These are phyloP conservation scores for Trididemnum clinides DNA, from an alignment of 23 tunicate species.

Conservation along the genomic window DNA sequence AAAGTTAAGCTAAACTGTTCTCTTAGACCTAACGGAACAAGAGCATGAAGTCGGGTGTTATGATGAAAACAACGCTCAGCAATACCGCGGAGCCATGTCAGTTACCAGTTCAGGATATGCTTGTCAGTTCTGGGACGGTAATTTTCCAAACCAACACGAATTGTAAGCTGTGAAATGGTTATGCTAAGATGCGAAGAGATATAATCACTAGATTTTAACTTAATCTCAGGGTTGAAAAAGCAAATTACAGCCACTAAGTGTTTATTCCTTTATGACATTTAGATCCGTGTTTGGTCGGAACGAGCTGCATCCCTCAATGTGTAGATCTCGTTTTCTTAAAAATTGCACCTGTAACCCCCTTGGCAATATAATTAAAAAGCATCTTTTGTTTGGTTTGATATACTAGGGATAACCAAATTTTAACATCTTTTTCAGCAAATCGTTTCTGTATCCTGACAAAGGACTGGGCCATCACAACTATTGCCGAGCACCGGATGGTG, in stretches of 20 bases:
- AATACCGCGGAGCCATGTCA: slow-evolving; percentile 52
- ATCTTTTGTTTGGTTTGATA: neutral
- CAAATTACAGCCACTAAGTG: no score
- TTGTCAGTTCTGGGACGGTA: slow-evolving; percentile 58
- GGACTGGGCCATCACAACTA: slow-evolving; percentile 47
- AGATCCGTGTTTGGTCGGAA: no score
- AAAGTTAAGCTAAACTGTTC: no score
- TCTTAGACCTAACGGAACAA: neutral
- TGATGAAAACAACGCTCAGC: neutral
- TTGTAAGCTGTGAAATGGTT: slow-evolving; percentile 31
- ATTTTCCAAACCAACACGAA: slow-evolving; percentile 35
- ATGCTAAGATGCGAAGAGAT: no score
- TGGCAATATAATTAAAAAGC: no score
- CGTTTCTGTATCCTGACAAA: slow-evolving; percentile 26
- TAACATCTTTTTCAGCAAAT: neutral
- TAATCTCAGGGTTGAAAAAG: no score
- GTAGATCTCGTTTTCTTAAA: neutral
- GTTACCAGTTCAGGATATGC: slow-evolving; percentile 22
- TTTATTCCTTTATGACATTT: no score
- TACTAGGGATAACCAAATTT: neutral
- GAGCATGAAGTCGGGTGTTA: slow-evolving; percentile 1
- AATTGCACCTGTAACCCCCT: neutral
- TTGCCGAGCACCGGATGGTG: slow-evolving; percentile 61
- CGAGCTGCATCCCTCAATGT: no score
- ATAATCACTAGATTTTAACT: no score